Percentiles rank a stretch among this genome's conserved stretches.
Evolutionary conservation across 2,888 invertebrate genomes (phyloP).

Genomic region (Tetropium fuscum): DNA sequence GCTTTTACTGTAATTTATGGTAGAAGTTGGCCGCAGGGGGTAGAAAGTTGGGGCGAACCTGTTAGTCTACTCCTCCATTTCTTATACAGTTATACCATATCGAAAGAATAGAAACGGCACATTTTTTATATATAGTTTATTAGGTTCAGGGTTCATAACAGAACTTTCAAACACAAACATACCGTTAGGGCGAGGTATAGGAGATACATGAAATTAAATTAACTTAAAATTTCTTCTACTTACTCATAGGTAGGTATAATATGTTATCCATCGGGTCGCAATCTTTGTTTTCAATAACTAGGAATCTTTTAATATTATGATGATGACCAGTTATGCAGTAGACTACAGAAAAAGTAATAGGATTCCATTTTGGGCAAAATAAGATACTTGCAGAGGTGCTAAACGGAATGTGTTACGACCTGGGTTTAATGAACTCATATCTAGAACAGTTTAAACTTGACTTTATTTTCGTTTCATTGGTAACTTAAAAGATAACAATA

Average conservation of each 20-base stretch:
- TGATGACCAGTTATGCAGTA: too few relatives aligned
- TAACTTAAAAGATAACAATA: slow-evolving; percentile 26
- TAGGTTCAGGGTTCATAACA: background rate
- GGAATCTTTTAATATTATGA: too few relatives aligned
- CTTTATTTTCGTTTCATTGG: slow-evolving; percentile 53
- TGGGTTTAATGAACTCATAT: slow-evolving; percentile 51
- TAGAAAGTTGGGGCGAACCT: slow-evolving; percentile 9
- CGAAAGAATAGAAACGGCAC: slow-evolving; percentile 26
- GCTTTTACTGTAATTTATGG: slow-evolving; percentile 23
- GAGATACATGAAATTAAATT: too few relatives aligned
- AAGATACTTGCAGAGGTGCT: slow-evolving; percentile 43
- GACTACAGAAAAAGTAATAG: too few relatives aligned
- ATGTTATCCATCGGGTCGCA: too few relatives aligned
- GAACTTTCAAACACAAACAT: too few relatives aligned
- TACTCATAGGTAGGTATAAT: too few relatives aligned
- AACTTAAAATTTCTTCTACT: too few relatives aligned
- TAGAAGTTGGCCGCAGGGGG: slow-evolving; percentile 17
- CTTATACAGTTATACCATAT: slow-evolving; percentile 14
- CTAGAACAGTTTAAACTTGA: slow-evolving; percentile 50
- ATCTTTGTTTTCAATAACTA: too few relatives aligned
- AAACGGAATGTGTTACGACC: slow-evolving; percentile 52
- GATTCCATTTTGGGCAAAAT: slow-evolving; percentile 24
- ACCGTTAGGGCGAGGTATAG: too few relatives aligned
- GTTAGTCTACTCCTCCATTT: background rate
- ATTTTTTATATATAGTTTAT: slow-evolving; percentile 13